Percentiles rank a stretch among this genome's conserved stretches.
These are phyloP conservation scores for Lepidurus arcticus DNA, from an alignment of 1,140 invertebrate genomes.

Conservation along the genomic window DNA sequence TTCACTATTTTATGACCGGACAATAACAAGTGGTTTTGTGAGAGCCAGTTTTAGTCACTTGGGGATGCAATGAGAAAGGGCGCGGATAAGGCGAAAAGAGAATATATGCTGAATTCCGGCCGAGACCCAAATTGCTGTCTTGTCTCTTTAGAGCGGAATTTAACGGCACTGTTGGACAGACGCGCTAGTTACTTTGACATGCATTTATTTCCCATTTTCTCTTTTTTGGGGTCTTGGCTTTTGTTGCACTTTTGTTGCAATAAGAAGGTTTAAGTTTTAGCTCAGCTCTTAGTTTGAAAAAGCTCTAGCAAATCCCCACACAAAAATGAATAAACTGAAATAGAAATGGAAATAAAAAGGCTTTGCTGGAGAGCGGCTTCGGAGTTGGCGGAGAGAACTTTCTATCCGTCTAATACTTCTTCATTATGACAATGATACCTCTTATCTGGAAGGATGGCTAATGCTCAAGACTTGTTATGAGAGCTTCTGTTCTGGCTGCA, in stretches of 20 bases:
- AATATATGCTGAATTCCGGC: not conserved
- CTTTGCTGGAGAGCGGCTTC: not conserved
- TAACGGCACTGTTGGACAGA: not conserved
- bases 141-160: not conserved
- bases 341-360: not conserved
- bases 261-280: no score
- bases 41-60: not conserved
- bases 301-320: no score
- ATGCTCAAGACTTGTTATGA: not conserved
- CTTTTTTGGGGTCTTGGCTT: not conserved
- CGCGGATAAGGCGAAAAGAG: not conserved
- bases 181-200: not conserved
- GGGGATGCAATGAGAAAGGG: not conserved
- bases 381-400: not conserved
- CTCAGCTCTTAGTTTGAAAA: no score
- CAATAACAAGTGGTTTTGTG: conserved; percentile 3
- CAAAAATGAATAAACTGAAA: no score
- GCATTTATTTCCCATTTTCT: not conserved
- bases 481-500: not conserved
- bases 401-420: conserved; percentile 12
- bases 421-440: conserved; percentile 14
- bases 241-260: not conserved
- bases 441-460: not conserved
- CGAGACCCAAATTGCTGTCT: not conserved
- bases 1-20: conserved; percentile 11